Conservation (phyloP, 2,113 vertebrate species). For the Colius striatus region DNA sequence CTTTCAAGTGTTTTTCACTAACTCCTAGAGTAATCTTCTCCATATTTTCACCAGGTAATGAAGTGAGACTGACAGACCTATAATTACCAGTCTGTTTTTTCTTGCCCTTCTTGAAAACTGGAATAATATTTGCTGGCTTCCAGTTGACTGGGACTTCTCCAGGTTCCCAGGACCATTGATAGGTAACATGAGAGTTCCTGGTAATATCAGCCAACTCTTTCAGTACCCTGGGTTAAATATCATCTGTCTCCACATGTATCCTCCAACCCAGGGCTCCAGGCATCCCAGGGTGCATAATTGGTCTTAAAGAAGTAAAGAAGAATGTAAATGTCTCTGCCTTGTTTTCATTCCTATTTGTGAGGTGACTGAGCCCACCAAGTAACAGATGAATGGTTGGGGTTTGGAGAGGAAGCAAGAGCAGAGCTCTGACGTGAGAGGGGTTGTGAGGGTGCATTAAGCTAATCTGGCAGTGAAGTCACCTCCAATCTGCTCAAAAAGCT, state of each 20-base stretch:
- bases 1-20: background rate
- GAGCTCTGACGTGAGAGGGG: fast-evolving
- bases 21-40: constrained; percentile 9
- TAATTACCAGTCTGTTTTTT: background rate
- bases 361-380: too few relatives aligned
- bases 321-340: background rate
- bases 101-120: background rate
- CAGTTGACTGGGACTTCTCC: background rate
- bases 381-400: fast-evolving
- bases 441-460: background rate
- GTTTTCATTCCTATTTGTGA: background rate
- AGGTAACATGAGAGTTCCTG: background rate
- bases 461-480: background rate
- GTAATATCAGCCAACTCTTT: background rate
- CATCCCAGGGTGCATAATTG: fast-evolving
- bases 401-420: background rate
- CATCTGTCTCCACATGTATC: too few relatives aligned
- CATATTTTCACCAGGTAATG: background rate
- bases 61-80: background rate
- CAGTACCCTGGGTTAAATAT: background rate
- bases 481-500: background rate
- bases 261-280: background rate
- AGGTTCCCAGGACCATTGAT: background rate
- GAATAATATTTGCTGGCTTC: background rate
- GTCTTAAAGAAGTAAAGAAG: background rate